Evolutionary conservation across 1,140 invertebrate species (phyloP), one percentile per base, ranked within the genome.

Genomic region (Bombus consobrinus): DNA sequence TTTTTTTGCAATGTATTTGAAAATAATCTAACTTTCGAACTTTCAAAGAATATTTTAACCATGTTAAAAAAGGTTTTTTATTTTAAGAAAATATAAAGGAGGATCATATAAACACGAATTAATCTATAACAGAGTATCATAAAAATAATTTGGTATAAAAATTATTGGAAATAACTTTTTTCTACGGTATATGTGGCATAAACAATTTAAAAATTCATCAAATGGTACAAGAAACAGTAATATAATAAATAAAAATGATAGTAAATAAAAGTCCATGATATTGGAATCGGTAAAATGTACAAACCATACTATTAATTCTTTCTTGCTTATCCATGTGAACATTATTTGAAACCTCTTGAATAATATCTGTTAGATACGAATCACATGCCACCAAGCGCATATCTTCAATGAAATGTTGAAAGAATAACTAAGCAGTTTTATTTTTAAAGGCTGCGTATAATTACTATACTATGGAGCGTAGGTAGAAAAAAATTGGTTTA

Each of bases 221-320:
- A n/a, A 62, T n/a, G 59, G 25, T 62, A n/a, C 13, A 62, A 12
- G 10, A 37, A 68, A 66, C 8, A 47, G 22, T 39, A 72, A 32
- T 18, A 72, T 39, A 28, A 78, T 47, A 73, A 76, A 37, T 18
- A 71, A 76, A 84, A 69, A 37, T 85, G 66, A 85, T 81, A 62
- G 59, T 32, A 18, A 37, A 34, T 66, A 13, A 32, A 66, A 15
- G 5, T 6, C 28, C 28, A 66, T 13, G n/a, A 32, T 34, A 66
- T 66, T 66, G 13, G 13, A 34, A 32, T 66, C 64, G 34, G n/a
- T 34, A 32, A 66, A 15, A 66, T 18, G 5, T 66, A 13, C n/a
- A 66, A 66, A 32, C n/a, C n/a, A 66, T 66, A 66, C 12, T 34
- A 66, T 64, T 64, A n/a, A 32, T 62, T 62, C 1, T 62, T 62